Conservation (phyloP, 2,888 invertebrate genomes). For the Drosophila neonasuta region DNA sequence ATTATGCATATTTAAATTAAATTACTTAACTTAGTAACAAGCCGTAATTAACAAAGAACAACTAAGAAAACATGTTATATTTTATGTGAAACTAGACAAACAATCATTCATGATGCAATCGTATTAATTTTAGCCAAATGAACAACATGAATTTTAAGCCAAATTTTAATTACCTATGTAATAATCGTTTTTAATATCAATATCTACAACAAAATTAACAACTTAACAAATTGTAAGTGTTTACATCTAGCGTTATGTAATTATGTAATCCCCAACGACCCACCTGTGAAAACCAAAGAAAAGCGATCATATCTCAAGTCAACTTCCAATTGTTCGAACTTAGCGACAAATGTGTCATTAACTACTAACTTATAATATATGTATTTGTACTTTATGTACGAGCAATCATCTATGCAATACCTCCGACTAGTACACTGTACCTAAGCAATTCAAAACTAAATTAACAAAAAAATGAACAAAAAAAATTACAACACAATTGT, state of each 20-base stretch:
- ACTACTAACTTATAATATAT: slow-evolving; percentile 34
- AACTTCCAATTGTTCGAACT: slow-evolving; percentile 48
- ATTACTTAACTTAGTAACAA: slow-evolving; percentile 53
- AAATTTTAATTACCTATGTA: slow-evolving; percentile 52
- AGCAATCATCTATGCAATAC: slow-evolving; percentile 70
- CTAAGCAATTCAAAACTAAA: slow-evolving; percentile 53
- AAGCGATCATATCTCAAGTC: slow-evolving; percentile 63
- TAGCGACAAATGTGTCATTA: slow-evolving; percentile 32
- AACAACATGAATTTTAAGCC: slow-evolving; percentile 42
- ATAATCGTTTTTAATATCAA: slow-evolving; percentile 38
- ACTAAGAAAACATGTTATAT: slow-evolving; percentile 22
- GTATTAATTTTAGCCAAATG: slow-evolving; percentile 46
- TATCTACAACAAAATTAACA: slow-evolving; percentile 9
- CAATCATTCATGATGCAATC: slow-evolving; percentile 56
- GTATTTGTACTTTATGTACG: slow-evolving; percentile 27
- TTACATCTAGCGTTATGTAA: slow-evolving; percentile 42
- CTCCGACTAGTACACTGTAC: slow-evolving; percentile 75
- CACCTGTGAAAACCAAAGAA: slow-evolving; percentile 61
- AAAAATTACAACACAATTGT: slow-evolving; percentile 34
- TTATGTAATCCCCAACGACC: slow-evolving; percentile 55
- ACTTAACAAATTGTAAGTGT: slow-evolving; percentile 17
- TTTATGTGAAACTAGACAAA: slow-evolving; percentile 57
- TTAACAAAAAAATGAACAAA: slow-evolving; percentile 30
- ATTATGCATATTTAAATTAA: slow-evolving; percentile 57
- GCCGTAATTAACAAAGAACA: slow-evolving; percentile 20